Evolutionary conservation across 1,140 invertebrate genomes (phyloP).

Genomic region (Trichonephila clavipes): DNA sequence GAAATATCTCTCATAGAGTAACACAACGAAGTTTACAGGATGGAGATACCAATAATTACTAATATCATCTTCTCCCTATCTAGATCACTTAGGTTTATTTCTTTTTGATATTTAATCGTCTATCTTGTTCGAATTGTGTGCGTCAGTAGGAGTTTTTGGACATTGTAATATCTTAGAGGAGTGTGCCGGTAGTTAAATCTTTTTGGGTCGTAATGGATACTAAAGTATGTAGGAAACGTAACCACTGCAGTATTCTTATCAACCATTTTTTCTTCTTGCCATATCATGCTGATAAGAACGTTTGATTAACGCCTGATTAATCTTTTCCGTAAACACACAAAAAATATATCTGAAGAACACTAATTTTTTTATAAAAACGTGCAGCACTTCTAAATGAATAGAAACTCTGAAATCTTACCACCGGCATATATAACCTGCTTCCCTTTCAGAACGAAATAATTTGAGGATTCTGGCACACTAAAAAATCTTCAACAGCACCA

Average conservation of each 20-base stretch:
- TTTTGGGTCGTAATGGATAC: slow-evolving; percentile 46
- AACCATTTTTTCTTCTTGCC: slow-evolving; percentile 56
- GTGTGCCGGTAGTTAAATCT: not conserved
- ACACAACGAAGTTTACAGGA: slow-evolving; percentile 44
- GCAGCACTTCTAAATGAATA: slow-evolving; percentile 42
- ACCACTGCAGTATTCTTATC: not conserved
- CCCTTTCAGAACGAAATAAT: slow-evolving; percentile 54
- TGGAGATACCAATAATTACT: slow-evolving; percentile 37
- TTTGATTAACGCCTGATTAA: slow-evolving; percentile 47
- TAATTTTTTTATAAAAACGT: not conserved
- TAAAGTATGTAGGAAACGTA: slow-evolving; percentile 21
- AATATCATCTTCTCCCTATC: not conserved
- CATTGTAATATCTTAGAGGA: not conserved
- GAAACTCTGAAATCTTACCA: slow-evolving; percentile 29
- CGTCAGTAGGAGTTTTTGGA: slow-evolving; percentile 24
- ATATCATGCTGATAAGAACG: slow-evolving; percentile 76
- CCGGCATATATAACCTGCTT: slow-evolving; percentile 41
- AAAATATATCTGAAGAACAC: not conserved
- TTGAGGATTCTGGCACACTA: slow-evolving; percentile 29
- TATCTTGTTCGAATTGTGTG: slow-evolving; percentile 33
- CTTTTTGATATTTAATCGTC: slow-evolving; percentile 62
- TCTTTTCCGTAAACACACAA: not conserved
- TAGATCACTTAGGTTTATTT: slow-evolving; percentile 37
- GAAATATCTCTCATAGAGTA: slow-evolving; percentile 17
- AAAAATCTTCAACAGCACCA: not conserved